Percentiles rank a stretch among this genome's conserved stretches.
phyloP scores from a whole-genome alignment of 2,113 vertebrate genomes.

The Notarius lentiginosus region DNA sequence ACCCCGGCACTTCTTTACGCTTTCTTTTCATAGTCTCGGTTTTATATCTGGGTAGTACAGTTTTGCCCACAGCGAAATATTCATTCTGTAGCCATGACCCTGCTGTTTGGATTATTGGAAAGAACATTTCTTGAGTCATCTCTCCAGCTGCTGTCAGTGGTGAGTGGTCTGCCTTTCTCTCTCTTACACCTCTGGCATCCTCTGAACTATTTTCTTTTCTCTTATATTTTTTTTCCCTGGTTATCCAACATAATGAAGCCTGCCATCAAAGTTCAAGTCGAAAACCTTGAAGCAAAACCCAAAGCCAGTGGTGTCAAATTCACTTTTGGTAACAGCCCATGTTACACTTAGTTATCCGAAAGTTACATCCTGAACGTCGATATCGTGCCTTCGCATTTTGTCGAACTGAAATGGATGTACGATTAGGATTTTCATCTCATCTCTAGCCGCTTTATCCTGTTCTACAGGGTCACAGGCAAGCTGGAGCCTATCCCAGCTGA shows the following conservation, averaged over 20 bases:
- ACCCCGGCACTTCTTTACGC: not conserved
- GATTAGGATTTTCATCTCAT: too few relatives aligned
- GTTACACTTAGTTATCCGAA: not conserved
- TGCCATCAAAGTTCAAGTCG: not conserved
- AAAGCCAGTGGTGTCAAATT: not conserved
- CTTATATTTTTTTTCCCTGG: not conserved
- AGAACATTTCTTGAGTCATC: constrained; percentile 27
- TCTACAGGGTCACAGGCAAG: too few relatives aligned
- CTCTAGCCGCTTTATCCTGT: too few relatives aligned
- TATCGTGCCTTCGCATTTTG: not conserved
- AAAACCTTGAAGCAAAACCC: not conserved
- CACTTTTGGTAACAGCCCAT: not conserved
- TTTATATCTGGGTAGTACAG: not conserved
- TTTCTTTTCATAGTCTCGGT: not conserved
- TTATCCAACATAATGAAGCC: not conserved
- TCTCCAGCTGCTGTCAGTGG: constrained; percentile 32
- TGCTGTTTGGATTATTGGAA: constrained; percentile 33
- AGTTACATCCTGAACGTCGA: not conserved
- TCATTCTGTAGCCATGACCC: constrained; percentile 20
- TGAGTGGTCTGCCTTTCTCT: not conserved
- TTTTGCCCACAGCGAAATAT: constrained; percentile 37
- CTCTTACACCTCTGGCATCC: not conserved
- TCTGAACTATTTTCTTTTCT: not conserved
- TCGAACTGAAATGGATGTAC: not conserved
- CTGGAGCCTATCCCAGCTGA: too few relatives aligned